Percentiles rank a stretch among this genome's conserved stretches.
phyloP scores from a whole-genome alignment of 2,888 invertebrate species.

The Heliconius ismenius region DNA sequence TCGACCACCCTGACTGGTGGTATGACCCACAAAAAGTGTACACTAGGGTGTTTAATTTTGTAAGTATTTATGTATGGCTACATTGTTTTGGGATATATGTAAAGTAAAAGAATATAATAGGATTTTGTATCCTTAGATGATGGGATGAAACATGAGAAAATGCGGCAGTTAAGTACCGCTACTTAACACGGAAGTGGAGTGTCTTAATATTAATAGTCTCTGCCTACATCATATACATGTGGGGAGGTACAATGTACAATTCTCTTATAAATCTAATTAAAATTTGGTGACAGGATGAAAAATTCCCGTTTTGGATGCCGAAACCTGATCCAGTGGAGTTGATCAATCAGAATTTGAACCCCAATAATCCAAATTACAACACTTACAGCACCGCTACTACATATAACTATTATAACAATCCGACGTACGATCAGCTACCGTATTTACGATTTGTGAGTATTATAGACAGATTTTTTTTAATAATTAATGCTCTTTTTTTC shows the following conservation, averaged over 20 bases:
- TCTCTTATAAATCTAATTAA: not conserved
- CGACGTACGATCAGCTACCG: constrained; percentile 82
- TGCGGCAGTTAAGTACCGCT: not conserved
- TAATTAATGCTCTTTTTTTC: too few species aligned
- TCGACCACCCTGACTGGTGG: constrained; percentile 81
- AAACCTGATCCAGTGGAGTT: constrained; percentile 82
- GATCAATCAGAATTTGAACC: constrained; percentile 52
- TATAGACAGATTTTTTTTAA: not conserved
- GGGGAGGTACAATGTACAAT: too few species aligned
- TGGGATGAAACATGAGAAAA: not conserved
- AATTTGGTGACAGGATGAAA: constrained; percentile 82
- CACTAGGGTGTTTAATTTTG: constrained; percentile 89
- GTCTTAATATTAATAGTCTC: not conserved
- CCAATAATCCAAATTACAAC: constrained; percentile 60
- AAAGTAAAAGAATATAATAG: too few species aligned
- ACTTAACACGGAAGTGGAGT: not conserved
- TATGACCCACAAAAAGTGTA: constrained; percentile 80
- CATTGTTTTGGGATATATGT: not conserved
- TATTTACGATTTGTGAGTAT: constrained; percentile 87
- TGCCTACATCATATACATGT: too few species aligned
- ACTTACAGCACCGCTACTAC: constrained; percentile 56
- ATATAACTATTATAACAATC: constrained; percentile 62
- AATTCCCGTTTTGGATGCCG: constrained; percentile 90
- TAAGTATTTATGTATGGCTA: constrained; percentile 61
- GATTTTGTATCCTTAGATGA: too few species aligned